A percentile compares a stretch with the other conserved stretches of the same genome.
These are phyloP conservation scores for Drosophila algonquin DNA, from an alignment of 2,888 invertebrate species.

Conservation along the genomic window DNA sequence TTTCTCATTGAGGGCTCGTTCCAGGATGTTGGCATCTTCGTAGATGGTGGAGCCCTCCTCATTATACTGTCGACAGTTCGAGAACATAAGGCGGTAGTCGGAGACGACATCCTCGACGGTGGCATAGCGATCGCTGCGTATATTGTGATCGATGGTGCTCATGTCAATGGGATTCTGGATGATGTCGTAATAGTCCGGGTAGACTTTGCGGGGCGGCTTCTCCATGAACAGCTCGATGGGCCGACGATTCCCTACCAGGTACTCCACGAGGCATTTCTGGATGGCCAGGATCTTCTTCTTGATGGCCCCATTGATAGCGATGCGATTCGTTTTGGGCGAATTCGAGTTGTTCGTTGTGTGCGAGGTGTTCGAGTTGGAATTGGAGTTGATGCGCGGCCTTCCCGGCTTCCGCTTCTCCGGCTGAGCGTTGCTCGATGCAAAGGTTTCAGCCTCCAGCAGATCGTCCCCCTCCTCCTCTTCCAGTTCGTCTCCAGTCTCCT, in stretches of 20 bases:
- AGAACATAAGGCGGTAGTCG: conserved; percentile 97
- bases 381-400: conserved; percentile 80
- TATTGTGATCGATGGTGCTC: conserved; percentile 95
- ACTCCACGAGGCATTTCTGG: conserved; percentile 90
- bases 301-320: conserved; percentile 83
- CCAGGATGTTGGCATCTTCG: conserved; percentile 95
- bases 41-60: conserved; percentile 98
- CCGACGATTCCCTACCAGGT: conserved; percentile 90
- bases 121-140: conserved; percentile 92
- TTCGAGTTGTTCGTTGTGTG: conserved; percentile 62
- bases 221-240: conserved; percentile 97
- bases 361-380: conserved; percentile 66
- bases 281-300: conserved; percentile 92
- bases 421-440: conserved; percentile 43
- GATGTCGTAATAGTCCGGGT: conserved; percentile 97
- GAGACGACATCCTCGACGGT: conserved; percentile 93
- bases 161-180: conserved; percentile 97
- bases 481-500: conserved; percentile 75
- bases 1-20: conserved; percentile 92
- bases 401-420: conserved; percentile 79
- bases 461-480: conserved; percentile 71
- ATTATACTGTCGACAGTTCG: conserved; percentile 98
- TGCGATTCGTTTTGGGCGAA: conserved; percentile 81
- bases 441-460: conserved; percentile 49
- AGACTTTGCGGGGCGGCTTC: conserved; percentile 96